phyloP scores from a whole-genome alignment of 2,113 vertebrate species.

The Natator depressus region DNA sequence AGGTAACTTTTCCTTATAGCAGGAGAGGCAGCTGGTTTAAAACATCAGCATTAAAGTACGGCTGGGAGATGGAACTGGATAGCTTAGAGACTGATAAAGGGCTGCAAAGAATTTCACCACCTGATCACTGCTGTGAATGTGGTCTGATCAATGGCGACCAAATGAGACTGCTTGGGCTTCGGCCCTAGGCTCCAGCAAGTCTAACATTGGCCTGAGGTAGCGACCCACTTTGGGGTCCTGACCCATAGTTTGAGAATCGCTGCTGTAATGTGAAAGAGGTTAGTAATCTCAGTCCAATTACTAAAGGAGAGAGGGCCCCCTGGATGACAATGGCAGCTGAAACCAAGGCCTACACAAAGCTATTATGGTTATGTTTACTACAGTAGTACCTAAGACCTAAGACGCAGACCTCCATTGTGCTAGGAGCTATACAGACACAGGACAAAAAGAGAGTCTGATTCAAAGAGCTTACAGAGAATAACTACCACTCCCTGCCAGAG shows the following conservation, averaged over 20 bases:
- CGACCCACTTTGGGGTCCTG: too few relatives aligned
- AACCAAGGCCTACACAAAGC: neutral
- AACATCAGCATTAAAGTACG: neutral
- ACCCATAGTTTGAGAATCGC: too few relatives aligned
- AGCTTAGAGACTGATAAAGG: neutral
- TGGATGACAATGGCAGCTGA: neutral
- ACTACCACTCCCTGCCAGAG: neutral
- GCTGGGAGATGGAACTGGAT: neutral
- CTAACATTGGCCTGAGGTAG: too few relatives aligned
- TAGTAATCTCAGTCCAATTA: neutral
- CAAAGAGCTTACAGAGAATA: neutral
- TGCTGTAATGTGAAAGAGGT: neutral
- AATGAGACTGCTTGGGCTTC: neutral
- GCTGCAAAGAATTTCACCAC: neutral
- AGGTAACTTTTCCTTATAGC: fast-evolving
- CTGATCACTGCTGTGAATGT: neutral
- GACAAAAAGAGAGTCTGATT: neutral
- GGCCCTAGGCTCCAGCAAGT: too few relatives aligned
- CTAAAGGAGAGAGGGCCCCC: neutral
- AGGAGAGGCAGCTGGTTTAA: neutral
- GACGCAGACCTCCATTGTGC: neutral
- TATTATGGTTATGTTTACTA: neutral
- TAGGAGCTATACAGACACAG: neutral
- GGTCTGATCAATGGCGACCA: neutral
- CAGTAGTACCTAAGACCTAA: fast-evolving